Conservation (phyloP, 2,888 invertebrate species). For the Drosophila nigricruria region DNA sequence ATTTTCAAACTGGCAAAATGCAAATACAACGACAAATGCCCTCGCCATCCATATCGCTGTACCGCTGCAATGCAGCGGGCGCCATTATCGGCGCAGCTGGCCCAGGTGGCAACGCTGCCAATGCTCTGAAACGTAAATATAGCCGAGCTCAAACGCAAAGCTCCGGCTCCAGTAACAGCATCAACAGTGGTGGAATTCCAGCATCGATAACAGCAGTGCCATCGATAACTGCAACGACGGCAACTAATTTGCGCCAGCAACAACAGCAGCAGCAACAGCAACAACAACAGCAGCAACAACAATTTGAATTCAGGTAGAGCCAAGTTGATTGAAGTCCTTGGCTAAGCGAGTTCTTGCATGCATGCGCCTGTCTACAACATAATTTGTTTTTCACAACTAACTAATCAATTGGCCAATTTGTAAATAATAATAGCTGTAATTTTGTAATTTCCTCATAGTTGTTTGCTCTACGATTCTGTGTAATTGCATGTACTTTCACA, state of each 20-base stretch:
- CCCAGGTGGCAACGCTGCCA: slow-evolving; percentile 43
- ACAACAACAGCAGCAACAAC: slow-evolving; percentile 73
- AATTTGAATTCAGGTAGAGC: slow-evolving; percentile 85
- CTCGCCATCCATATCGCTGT: slow-evolving; percentile 82
- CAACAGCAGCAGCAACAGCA: slow-evolving; percentile 65
- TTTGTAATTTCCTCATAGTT: slow-evolving; percentile 3
- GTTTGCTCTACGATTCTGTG: slow-evolving; percentile 2
- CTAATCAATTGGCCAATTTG: slow-evolving; percentile 16
- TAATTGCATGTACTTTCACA: slow-evolving; percentile 24
- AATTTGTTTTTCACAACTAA: slow-evolving; percentile 27
- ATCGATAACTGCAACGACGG: slow-evolving; percentile 40
- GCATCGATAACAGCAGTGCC: slow-evolving; percentile 38
- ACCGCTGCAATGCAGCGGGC: slow-evolving; percentile 85
- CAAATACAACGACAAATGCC: slow-evolving; percentile 86
- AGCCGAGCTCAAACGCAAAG: slow-evolving; percentile 49
- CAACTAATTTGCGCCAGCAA: slow-evolving; percentile 64
- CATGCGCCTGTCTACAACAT: slow-evolving; percentile 62
- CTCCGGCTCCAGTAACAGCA: slow-evolving; percentile 26
- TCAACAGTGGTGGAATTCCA: slow-evolving; percentile 29
- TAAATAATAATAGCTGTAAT: slow-evolving; percentile 13
- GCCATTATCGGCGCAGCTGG: slow-evolving; percentile 47
- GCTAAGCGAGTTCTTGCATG: slow-evolving; percentile 71
- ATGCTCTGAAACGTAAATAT: slow-evolving; percentile 70
- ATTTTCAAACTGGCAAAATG: slow-evolving; percentile 92
- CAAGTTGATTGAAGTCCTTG: slow-evolving; percentile 61